Conservation (phyloP, 1,140 invertebrate genomes). For the Chelonus insularis region DNA sequence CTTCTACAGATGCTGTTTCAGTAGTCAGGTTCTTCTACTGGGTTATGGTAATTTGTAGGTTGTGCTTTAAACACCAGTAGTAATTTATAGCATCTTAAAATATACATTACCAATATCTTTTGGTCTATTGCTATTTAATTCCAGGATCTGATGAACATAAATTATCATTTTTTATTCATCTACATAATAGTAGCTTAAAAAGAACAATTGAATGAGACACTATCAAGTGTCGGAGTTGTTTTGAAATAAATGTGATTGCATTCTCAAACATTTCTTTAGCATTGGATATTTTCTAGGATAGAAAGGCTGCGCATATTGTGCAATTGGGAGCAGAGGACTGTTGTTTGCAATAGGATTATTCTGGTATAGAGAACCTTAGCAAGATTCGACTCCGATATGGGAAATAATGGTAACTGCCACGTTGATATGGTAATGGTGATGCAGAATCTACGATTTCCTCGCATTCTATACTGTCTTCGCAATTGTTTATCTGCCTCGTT, state of each 20-base stretch:
- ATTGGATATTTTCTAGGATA: neutral
- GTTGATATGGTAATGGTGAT: conserved; percentile 32
- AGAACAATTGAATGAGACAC: too few species aligned
- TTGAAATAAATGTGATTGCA: neutral
- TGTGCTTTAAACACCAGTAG: too few species aligned
- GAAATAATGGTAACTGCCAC: conserved; percentile 31
- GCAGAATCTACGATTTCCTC: conserved; percentile 22
- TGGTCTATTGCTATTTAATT: too few species aligned
- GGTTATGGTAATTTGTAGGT: neutral
- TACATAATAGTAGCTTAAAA: too few species aligned
- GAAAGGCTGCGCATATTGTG: conserved; percentile 14
- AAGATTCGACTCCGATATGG: conserved; percentile 17
- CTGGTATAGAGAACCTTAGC: neutral
- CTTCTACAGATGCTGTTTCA: neutral
- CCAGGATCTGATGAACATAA: too few species aligned
- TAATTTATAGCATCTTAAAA: too few species aligned
- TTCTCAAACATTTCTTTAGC: neutral
- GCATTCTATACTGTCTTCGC: conserved; percentile 11
- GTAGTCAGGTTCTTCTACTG: neutral
- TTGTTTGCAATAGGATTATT: conserved; percentile 7
- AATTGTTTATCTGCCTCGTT: conserved; percentile 6
- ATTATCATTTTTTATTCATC: too few species aligned
- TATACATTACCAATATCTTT: too few species aligned
- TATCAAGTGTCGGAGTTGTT: neutral
- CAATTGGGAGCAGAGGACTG: conserved; percentile 13